Evolutionary conservation across 2,797 vertebrate genomes (phyloP), one percentile per base, ranked within the genome.

Genomic region (Margarornis squamiger): DNA sequence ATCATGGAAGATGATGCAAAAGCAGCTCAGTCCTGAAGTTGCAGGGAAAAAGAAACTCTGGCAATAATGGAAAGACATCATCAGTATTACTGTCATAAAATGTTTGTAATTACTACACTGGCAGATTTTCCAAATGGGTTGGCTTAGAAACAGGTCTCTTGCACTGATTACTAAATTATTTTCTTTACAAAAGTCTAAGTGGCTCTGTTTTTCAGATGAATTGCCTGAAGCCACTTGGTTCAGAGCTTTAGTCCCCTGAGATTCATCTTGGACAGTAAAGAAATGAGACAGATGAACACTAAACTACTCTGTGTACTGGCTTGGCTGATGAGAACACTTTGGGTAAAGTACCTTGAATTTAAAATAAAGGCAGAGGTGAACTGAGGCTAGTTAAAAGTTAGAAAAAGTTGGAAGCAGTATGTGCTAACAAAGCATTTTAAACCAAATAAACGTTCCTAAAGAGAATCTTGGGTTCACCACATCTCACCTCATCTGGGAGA

Each of bases 121-220:
- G 81, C 74, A 91, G 32, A 71, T 86, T 58, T 89, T 94, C 75
- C 58, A 89, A 89, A 61, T 57, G 38, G 32, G 17, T 21, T 88
- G 78, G 58, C 77, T 82, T 82, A 65, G 43, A 89, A 52, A 57
- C 48, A 54, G 27, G 68, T 66, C 34, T 87, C 86, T 71, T 79
- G 45, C 49, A 32, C 49, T 77, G 72, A 83, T 80, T 68, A 82
- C 89, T 51, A 48, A 87, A 89, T 87, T 75, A 65, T 89, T 87
- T 93, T 91, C 93, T 86, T 93, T 49, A 71, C 15, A 76, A 68
- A 87, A 68, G 57, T 71, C 58, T 91, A 83, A 90, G 79, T 66
- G 70, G 36, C 43, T 86, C 46, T 84, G 84, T 67, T 90, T 92
- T 93, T 73, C 89, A 92, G 76, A 93, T 68, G 20, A 87, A 92